phyloP scores from a whole-genome alignment of 2,888 invertebrate genomes.

The Encarsia formosa region DNA sequence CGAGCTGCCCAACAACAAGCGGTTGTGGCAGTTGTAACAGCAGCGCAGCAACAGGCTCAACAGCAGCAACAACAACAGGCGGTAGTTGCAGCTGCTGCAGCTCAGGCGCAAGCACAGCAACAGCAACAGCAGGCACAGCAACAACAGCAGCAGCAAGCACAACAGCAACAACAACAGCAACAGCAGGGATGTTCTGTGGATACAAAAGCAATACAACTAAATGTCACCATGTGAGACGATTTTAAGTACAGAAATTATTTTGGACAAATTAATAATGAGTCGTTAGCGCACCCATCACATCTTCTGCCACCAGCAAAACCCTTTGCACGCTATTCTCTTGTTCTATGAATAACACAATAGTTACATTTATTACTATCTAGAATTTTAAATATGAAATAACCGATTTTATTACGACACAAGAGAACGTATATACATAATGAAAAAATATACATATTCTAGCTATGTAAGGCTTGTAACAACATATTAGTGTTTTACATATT shows the following conservation, averaged over 20 bases:
- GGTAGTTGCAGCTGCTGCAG: too few species aligned
- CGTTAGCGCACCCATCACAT: constrained; percentile 45
- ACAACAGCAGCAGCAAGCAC: constrained; percentile 39
- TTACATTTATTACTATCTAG: constrained; percentile 50
- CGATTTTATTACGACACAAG: constrained; percentile 51
- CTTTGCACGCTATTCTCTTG: constrained; percentile 51
- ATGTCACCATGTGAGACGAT: constrained; percentile 51
- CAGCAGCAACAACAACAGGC: constrained; percentile 37
- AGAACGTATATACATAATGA: constrained; percentile 46
- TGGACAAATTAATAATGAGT: constrained; percentile 32
- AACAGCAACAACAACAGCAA: constrained; percentile 40
- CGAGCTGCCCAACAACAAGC: constrained; percentile 48
- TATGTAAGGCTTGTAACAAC: constrained; percentile 52
- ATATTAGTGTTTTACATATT: constrained; percentile 53
- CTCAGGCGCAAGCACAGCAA: constrained; percentile 42
- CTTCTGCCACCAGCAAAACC: constrained; percentile 44
- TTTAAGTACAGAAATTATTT: constrained; percentile 26
- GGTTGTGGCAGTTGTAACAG: too few species aligned
- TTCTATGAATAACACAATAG: constrained; percentile 50
- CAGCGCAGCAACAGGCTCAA: constrained; percentile 40
- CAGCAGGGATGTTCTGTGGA: constrained; percentile 48
- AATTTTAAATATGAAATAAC: constrained; percentile 47
- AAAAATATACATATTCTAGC: constrained; percentile 50
- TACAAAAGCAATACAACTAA: constrained; percentile 51
- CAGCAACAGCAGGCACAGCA: constrained; percentile 49